phyloP scores from a whole-genome alignment of 2,113 vertebrate genomes.

The Acrocephalus arundinaceus region DNA sequence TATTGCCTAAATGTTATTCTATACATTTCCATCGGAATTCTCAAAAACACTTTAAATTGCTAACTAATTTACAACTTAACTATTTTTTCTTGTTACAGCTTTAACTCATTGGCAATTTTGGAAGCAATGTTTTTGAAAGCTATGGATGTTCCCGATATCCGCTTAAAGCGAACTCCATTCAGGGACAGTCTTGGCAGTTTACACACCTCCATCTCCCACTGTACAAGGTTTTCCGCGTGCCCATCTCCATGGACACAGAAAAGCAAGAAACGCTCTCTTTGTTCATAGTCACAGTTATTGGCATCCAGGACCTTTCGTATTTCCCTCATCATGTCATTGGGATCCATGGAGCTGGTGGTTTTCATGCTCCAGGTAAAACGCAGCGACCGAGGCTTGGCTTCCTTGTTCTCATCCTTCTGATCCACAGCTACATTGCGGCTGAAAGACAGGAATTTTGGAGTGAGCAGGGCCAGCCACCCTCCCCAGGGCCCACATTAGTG shows the following conservation, averaged over 20 bases:
- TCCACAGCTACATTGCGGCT: slow-evolving; percentile 97
- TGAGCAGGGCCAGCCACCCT: neutral
- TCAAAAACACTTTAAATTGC: slow-evolving; percentile 84
- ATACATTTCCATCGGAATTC: slow-evolving; percentile 88
- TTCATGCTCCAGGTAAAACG: slow-evolving; percentile 99
- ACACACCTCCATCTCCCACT: slow-evolving; percentile 99
- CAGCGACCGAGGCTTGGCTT: slow-evolving; percentile 93
- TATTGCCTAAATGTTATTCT: slow-evolving; percentile 97
- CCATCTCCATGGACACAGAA: slow-evolving; percentile 95
- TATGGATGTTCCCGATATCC: slow-evolving; percentile 98
- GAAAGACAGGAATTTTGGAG: slow-evolving; percentile 53
- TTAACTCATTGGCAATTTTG: slow-evolving; percentile 99
- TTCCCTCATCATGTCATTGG: slow-evolving; percentile 95
- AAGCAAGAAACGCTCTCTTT: slow-evolving; percentile 95
- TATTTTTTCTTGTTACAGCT: slow-evolving; percentile 89
- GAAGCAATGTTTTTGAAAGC: slow-evolving; percentile 99
- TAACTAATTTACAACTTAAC: slow-evolving; percentile 94
- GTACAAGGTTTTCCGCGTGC: slow-evolving; percentile 90
- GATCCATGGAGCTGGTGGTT: slow-evolving; percentile 98
- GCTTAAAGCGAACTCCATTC: slow-evolving; percentile 97
- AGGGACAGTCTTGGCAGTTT: slow-evolving; percentile 98
- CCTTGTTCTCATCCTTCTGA: slow-evolving; percentile 94
- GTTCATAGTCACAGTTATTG: slow-evolving; percentile 98
- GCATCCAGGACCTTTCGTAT: slow-evolving; percentile 96
- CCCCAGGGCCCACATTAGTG: neutral